Evolutionary conservation across 2,113 vertebrate genomes (phyloP).

Genomic region (Epinephelus fuscoguttatus): DNA sequence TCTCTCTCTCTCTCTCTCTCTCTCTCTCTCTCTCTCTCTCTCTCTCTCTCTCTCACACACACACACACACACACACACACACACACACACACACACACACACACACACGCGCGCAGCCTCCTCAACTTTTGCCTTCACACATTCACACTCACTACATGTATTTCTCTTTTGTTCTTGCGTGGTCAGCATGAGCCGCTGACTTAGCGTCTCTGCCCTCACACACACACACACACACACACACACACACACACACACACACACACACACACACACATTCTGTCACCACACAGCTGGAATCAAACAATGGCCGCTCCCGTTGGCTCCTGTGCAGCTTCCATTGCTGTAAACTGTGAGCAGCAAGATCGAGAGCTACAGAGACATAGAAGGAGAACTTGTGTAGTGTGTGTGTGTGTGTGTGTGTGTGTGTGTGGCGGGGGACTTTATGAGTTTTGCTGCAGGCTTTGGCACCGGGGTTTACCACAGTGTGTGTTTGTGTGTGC

Average conservation of each 20-base stretch:
- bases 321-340: not conserved
- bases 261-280: not conserved
- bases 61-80: not conserved
- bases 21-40: too few relatives aligned
- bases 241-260: slow-evolving; percentile 29
- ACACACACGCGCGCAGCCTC: not conserved
- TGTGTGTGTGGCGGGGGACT: not conserved
- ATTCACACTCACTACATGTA: not conserved
- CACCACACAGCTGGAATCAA: slow-evolving; percentile 50
- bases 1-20: too few relatives aligned
- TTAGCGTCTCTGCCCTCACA: not conserved
- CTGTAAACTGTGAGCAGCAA: not conserved
- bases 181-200: not conserved
- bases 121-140: not conserved
- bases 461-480: slow-evolving; percentile 25
- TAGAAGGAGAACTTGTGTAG: not conserved
- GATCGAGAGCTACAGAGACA: not conserved
- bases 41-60: not conserved
- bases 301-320: slow-evolving; percentile 39
- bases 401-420: too few relatives aligned
- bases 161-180: not conserved
- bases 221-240: slow-evolving; percentile 20
- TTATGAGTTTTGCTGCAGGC: slow-evolving; percentile 33
- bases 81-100: not conserved
- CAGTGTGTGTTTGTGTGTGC: slow-evolving; percentile 31